Evolutionary conservation across 2,797 vertebrate genomes (phyloP).

Genomic region (Orestias chungarensis): DNA sequence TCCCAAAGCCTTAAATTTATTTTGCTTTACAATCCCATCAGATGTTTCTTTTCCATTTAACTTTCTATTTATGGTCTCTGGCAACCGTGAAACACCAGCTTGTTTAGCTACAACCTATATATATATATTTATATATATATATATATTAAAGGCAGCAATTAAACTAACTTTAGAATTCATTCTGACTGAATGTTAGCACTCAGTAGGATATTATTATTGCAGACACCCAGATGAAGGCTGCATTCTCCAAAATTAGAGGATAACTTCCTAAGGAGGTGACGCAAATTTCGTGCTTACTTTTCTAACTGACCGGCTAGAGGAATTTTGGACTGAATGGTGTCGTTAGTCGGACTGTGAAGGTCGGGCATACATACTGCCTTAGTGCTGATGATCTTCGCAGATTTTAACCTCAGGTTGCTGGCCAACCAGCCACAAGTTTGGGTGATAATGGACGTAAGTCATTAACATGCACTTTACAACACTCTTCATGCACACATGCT

Average conservation of each 20-base stretch:
- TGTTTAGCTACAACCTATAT: too few relatives aligned
- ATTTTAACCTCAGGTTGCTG: conserved; percentile 35
- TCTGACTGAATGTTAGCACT: conserved; percentile 22
- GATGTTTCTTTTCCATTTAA: too few relatives aligned
- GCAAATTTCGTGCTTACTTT: conserved; percentile 11
- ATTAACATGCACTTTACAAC: conserved; percentile 77
- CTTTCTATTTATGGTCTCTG: too few relatives aligned
- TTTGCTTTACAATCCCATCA: neutral
- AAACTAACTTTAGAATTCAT: conserved; percentile 11
- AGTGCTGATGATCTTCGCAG: conserved; percentile 33
- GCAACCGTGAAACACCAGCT: too few relatives aligned
- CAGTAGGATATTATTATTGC: neutral
- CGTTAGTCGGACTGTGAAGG: conserved; percentile 42
- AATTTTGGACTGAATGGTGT: conserved; percentile 36
- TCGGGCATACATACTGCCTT: conserved; percentile 43
- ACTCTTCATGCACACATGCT: conserved; percentile 61
- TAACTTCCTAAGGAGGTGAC: conserved; percentile 23
- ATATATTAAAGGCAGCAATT: conserved; percentile 15
- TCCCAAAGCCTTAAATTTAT: neutral
- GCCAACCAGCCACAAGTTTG: conserved; percentile 52
- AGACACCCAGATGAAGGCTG: conserved; percentile 36
- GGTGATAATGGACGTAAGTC: conserved; percentile 73
- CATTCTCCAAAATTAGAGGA: conserved; percentile 13
- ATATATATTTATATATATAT: too few relatives aligned
- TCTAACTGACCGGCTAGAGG: conserved; percentile 24